Evolutionary conservation across 2,888 invertebrate species (phyloP), one percentile per base, ranked within the genome.

Genomic region (Plagiodera versicolora): DNA sequence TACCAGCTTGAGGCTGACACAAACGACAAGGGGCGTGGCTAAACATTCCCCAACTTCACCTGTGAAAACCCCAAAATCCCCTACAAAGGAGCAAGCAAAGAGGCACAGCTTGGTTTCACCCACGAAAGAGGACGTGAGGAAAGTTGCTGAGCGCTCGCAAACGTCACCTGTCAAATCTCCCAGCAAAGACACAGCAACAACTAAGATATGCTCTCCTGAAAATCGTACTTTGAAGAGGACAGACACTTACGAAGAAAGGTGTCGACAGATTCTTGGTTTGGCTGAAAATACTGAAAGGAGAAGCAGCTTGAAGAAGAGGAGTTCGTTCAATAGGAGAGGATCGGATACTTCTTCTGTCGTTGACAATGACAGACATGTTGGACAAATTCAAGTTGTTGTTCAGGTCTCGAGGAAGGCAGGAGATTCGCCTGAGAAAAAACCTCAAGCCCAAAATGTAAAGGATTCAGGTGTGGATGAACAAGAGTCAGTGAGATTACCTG

Each of bases 201-300:
- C 82, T 16, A 78, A 81, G 0, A 28, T 53, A 19, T 46, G 28
- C 17, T 81, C 75, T 68, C 83, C 82, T 75, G 75, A 32, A 72
- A 78, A 69, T 61, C 74, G 76, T 6, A 75, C 81, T 0, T 85
- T 87, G 1, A 85, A 84, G 65, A 82, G 89, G 69, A 85, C 87
- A 35, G 89, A 90, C 77, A 89, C 89, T 1, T 90, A 89, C 65
- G 89, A 89, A 76, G 89, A 89, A 75, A 82, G 89, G 30, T 89
- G 89, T 67, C 83, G 87, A 35, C 85, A 88, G 72, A 89, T 89
- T 69, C 81, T 89, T 39, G 89, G 89, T 2, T 86, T 89, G 81
- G 78, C 82, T 50, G 81, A 83, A 55, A 70, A 71, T 30, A 79
- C 74, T 0, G 74, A 66, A 24, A 70, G 72, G 61, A 67, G 67